phyloP scores from a whole-genome alignment of 2,113 vertebrate genomes.

The Panthera leo region DNA sequence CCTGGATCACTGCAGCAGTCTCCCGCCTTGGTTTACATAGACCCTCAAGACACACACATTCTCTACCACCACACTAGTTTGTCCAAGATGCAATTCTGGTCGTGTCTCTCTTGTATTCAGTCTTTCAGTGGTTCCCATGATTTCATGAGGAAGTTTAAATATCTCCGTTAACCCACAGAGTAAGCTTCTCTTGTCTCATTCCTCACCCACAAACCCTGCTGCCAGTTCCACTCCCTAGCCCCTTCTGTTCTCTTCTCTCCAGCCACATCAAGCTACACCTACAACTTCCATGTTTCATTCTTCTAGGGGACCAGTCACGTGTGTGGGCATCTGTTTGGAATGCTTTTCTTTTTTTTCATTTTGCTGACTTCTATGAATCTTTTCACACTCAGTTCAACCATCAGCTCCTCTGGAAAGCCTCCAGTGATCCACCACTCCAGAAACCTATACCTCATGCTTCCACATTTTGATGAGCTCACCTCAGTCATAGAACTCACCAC shows the following conservation, averaged over 20 bases:
- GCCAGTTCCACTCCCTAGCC: background rate
- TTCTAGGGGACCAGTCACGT: background rate
- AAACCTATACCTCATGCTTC: background rate
- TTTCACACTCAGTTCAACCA: background rate
- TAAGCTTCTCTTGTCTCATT: background rate
- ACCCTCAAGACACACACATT: background rate
- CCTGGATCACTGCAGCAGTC: background rate
- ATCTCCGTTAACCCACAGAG: background rate
- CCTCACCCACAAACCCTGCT: background rate
- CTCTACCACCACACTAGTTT: background rate
- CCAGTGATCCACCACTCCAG: background rate
- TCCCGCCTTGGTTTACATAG: background rate
- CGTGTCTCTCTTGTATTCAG: background rate
- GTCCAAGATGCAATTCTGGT: background rate
- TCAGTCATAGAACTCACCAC: background rate
- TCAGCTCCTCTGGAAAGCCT: background rate
- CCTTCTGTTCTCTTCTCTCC: background rate
- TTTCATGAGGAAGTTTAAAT: background rate
- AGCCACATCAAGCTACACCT: background rate
- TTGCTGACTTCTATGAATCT: background rate
- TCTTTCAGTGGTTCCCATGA: background rate
- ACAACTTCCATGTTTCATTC: background rate
- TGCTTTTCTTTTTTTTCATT: background rate
- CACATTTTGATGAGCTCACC: background rate
- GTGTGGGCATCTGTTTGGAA: background rate